Conservation (phyloP, 2,797 vertebrate species). For the Poeciliopsis gracilis region DNA sequence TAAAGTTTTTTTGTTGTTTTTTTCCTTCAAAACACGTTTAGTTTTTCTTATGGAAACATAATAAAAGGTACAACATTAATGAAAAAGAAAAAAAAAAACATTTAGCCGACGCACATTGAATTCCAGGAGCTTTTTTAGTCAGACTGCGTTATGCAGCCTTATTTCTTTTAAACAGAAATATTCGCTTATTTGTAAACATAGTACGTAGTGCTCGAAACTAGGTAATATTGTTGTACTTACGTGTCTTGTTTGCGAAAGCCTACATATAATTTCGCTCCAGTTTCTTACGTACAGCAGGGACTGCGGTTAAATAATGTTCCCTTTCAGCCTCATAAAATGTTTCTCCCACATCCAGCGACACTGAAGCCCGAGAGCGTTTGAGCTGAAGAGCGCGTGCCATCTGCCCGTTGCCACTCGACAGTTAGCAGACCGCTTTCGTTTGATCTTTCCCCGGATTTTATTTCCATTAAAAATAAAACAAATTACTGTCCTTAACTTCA, state of each 20-base stretch:
- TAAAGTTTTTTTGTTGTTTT: not conserved
- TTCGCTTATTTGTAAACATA: not conserved
- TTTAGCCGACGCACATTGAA: not conserved
- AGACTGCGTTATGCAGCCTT: not conserved
- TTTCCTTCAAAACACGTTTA: not conserved
- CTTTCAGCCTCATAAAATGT: not conserved
- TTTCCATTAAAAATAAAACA: not conserved
- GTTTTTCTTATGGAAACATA: not conserved
- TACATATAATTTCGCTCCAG: conserved; percentile 14
- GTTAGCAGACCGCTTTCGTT: not conserved
- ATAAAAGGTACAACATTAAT: not conserved
- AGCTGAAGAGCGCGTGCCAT: conserved; percentile 21
- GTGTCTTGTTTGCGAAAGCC: conserved; percentile 16
- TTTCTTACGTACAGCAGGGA: not conserved
- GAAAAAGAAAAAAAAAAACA: not conserved
- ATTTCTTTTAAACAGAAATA: not conserved
- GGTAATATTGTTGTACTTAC: conserved; percentile 52
- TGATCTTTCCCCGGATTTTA: not conserved
- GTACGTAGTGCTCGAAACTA: not conserved
- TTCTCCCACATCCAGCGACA: not conserved
- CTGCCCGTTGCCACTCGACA: conserved; percentile 3
- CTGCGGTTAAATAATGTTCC: not conserved
- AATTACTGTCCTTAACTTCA: too few relatives aligned
- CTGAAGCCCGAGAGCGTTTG: conserved; percentile 28
- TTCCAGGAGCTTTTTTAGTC: not conserved